Evolutionary conservation across 2,113 vertebrate species (phyloP).

Genomic region (Corythaixoides concolor): DNA sequence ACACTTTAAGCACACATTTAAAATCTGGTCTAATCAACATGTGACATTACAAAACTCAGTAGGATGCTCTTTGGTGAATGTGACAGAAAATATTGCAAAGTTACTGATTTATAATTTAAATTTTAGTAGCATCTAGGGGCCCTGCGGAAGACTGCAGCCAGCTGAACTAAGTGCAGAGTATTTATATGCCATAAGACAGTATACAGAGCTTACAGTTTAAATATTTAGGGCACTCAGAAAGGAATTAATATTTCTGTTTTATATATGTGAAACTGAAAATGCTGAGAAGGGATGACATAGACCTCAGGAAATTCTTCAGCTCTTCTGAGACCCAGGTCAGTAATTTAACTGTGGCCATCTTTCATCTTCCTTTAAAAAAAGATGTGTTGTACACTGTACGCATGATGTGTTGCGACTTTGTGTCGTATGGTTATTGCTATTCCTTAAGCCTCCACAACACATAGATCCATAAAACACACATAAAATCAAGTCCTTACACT

Average conservation of each 20-base stretch:
- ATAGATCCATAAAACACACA: neutral
- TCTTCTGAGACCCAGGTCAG: neutral
- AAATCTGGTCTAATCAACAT: neutral
- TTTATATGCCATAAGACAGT: neutral
- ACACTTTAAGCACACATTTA: neutral
- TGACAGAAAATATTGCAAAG: neutral
- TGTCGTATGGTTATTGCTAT: neutral
- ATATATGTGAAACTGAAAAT: neutral
- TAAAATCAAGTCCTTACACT: neutral
- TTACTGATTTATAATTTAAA: constrained; percentile 2
- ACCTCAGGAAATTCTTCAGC: neutral
- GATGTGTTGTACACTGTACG: neutral
- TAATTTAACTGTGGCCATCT: neutral
- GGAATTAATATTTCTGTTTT: neutral
- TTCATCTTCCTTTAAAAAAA: neutral
- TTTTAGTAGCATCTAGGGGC: constrained; percentile 1
- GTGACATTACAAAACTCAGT: neutral
- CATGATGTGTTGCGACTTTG: neutral
- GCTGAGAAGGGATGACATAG: neutral
- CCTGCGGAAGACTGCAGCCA: neutral
- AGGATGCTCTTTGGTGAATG: neutral
- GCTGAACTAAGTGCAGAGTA: neutral
- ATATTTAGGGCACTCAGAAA: neutral
- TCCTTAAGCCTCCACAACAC: neutral
- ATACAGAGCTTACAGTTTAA: neutral